Evolutionary conservation across 2,113 vertebrate species (phyloP), one percentile per base, ranked within the genome.

Genomic region (Callocephalon fimbriatum): DNA sequence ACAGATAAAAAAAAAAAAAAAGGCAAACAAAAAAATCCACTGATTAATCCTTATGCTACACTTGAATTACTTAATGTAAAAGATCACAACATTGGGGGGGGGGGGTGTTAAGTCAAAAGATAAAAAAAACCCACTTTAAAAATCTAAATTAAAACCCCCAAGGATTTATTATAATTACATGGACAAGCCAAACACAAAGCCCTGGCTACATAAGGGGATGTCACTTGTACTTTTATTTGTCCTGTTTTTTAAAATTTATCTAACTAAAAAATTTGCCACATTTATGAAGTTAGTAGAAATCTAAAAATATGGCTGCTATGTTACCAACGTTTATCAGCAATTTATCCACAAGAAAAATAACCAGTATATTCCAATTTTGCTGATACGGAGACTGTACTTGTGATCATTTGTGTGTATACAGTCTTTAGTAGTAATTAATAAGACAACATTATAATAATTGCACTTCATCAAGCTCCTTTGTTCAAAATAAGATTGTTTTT

Each of bases 301-400:
- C 58, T 92, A 38, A 89, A 97, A 96, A 88, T 61, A 75, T 31
- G 89, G 22, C 13, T 97, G 74, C 67, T 81, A 95, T 22, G 29
- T 73, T 85, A 37, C 12, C 70, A 71, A 7, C 37, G 20, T 65
- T 96, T 93, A 84, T 70, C 74, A 90, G 67, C 7, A 96, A 68
- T 70, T 92, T 90, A 95, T 90, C 54, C 62, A 82, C 45, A 91
- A 88, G 44, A 89, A 90, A 85, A 87, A 87, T 44, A 89, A n/a
- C 7, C 65, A 31, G 50, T n/a, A 7, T 56, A 91, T 74, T 95
- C 20, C 91, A 61, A 14, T 45, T 58, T 66, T 70, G 66, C 19
- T 86, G 48, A 88, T 87, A 66, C 25, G 79, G 63, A 88, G 42
- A 51, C 38, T 91, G 19, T 72, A 73, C 82, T 70, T 47, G 32